Conservation (phyloP, 1,140 invertebrate species). For the Danaus melanippus region DNA sequence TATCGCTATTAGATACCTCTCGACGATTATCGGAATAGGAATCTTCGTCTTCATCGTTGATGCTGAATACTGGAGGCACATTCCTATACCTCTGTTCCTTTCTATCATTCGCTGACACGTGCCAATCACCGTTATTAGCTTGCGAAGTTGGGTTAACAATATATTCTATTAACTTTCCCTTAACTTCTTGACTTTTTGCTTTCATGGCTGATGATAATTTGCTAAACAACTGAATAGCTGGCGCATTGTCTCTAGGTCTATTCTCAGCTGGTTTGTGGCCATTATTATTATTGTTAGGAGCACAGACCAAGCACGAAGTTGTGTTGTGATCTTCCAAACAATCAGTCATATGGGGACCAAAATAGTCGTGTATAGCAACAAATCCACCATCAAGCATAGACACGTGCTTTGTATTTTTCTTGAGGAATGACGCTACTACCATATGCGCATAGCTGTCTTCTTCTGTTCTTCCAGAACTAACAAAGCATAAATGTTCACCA, state of each 20-base stretch:
- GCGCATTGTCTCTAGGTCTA: constrained; percentile 51
- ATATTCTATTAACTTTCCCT: constrained; percentile 94
- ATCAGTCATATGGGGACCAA: constrained; percentile 84
- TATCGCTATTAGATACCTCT: constrained; percentile 44
- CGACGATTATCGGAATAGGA: constrained; percentile 48
- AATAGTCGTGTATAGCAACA: constrained; percentile 88
- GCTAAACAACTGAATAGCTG: constrained; percentile 80
- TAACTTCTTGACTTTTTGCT: constrained; percentile 92
- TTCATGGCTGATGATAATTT: constrained; percentile 87
- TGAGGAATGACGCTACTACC: constrained; percentile 97
- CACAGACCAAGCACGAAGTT: constrained; percentile 85
- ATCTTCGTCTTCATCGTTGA: constrained; percentile 92
- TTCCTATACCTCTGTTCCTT: constrained; percentile 92
- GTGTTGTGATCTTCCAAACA: constrained; percentile 88
- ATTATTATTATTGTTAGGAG: constrained; percentile 71
- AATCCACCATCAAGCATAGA: constrained; percentile 95
- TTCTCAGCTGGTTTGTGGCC: constrained; percentile 42
- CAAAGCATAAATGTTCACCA: constrained; percentile 97
- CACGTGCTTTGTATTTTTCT: constrained; percentile 93
- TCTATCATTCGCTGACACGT: constrained; percentile 86
- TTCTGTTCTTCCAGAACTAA: constrained; percentile 95
- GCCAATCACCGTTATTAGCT: constrained; percentile 75
- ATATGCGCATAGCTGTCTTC: constrained; percentile 98
- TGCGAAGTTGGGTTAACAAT: constrained; percentile 88
- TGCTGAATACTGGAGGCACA: constrained; percentile 94